Evolutionary conservation across 2,888 invertebrate genomes (phyloP).

Genomic region (Agonopterix heracliana): DNA sequence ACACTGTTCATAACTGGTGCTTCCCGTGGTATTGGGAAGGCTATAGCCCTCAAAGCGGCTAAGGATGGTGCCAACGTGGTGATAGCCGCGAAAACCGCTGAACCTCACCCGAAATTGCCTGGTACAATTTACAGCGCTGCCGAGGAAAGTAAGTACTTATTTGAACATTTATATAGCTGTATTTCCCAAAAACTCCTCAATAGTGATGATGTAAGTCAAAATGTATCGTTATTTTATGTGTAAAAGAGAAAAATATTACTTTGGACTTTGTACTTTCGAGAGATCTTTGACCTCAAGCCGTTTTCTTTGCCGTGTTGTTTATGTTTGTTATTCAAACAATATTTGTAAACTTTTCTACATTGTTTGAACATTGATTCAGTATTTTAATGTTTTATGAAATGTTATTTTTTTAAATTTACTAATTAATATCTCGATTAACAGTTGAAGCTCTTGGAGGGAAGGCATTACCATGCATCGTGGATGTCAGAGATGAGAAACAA

Average conservation of each 20-base stretch:
- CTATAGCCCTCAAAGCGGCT: conserved; percentile 94
- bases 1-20: conserved; percentile 97
- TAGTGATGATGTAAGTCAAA: conserved; percentile 13
- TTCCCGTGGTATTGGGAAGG: conserved; percentile 96
- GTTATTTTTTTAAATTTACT: neutral
- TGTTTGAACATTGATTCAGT: neutral
- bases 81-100: conserved; percentile 93
- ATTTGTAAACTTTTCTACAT: too few species aligned
- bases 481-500: conserved; percentile 89
- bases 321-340: neutral
- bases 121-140: conserved; percentile 95
- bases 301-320: neutral
- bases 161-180: neutral
- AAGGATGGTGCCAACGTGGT: conserved; percentile 94
- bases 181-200: neutral
- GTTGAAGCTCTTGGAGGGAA: conserved; percentile 92
- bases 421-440: conserved; percentile 37
- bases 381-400: neutral
- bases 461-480: conserved; percentile 90
- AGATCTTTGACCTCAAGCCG: conserved; percentile 14
- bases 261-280: conserved; percentile 47
- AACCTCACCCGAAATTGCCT: conserved; percentile 92
- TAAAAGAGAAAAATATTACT: conserved; percentile 14
- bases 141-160: conserved; percentile 84
- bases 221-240: conserved; percentile 1